Evolutionary conservation across 1,140 invertebrate genomes (phyloP), one percentile per base, ranked within the genome.

Genomic region (Bombus polaris): DNA sequence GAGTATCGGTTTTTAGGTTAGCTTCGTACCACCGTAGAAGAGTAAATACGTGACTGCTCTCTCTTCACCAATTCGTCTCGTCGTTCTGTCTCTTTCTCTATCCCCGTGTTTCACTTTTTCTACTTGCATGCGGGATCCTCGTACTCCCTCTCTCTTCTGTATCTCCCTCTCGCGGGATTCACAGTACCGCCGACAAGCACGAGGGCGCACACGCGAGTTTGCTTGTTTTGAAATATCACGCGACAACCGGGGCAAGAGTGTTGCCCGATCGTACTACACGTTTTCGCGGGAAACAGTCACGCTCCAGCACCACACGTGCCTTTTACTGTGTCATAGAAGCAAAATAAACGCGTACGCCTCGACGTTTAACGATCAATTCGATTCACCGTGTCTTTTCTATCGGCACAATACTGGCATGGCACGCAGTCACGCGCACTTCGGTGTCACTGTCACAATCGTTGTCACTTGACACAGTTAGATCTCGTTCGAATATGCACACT

Each of bases 1-100:
- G 71, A 76, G 88, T 83, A 47, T 89, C 80, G 85, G 84, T 73
- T 90, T 90, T 90, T 90, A 90, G 88, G 88, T 90, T 90, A 90
- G 70, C 82, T 87, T 73, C 82, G 76, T 87, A 35, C 82, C 62
- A 72, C 88, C 66, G 82, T 68, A 25, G n/a, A 44, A 74, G 66
- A 83, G 81, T 90, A 90, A 87, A 90, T 78, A 90, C 80, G 71
- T 73, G 66, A 75, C 65, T 37, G 82, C 44, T 81, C 57, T 25
- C 72, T 81, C 74, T 70, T 77, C 59, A 18, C 53, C 32, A 59
- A 73, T 74, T 74, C 72, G 18, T 57, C 71, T 76, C 73, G 39
- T 71, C 62, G 35, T 70, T 22, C 81, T 70, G 15, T n/a, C 35
- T 68, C 73, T 44, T 42, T 82, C 79, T 83, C 47, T 82, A 66